Percentiles rank a stretch among this genome's conserved stretches.
Evolutionary conservation across 2,797 vertebrate genomes (phyloP).

Genomic region (Arrhamphus sclerolepis): DNA sequence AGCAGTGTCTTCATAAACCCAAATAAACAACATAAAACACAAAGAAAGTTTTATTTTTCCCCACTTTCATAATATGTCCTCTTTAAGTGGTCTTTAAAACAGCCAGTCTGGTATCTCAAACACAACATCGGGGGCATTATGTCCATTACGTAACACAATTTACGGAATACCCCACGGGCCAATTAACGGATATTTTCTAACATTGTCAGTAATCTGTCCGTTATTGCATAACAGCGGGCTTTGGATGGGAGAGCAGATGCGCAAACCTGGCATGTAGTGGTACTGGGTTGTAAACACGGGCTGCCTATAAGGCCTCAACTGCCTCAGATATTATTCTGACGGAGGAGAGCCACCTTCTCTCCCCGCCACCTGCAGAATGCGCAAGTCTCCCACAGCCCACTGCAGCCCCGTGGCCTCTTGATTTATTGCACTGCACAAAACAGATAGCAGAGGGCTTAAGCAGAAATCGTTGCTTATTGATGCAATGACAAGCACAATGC

Average conservation of each 20-base stretch:
- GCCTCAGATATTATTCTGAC: slow-evolving; percentile 61
- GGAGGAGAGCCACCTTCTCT: slow-evolving; percentile 75
- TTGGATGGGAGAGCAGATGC: slow-evolving; percentile 51
- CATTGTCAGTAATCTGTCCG: slow-evolving; percentile 40
- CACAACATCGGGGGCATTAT: slow-evolving; percentile 32
- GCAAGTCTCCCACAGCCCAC: slow-evolving; percentile 84
- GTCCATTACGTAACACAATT: slow-evolving; percentile 70
- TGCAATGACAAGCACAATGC: slow-evolving; percentile 19
- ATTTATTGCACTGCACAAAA: slow-evolving; percentile 80
- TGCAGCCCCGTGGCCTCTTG: slow-evolving; percentile 80
- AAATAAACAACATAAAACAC: no score
- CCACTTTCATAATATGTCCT: not conserved
- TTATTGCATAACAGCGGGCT: slow-evolving; percentile 62
- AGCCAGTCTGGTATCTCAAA: slow-evolving; percentile 31
- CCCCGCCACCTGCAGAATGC: slow-evolving; percentile 95
- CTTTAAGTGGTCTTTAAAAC: slow-evolving; percentile 49
- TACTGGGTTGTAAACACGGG: slow-evolving; percentile 63
- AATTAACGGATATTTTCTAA: slow-evolving; percentile 63
- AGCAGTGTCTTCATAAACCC: no score
- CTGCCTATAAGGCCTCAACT: slow-evolving; percentile 68
- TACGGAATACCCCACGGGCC: slow-evolving; percentile 56
- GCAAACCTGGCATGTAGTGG: slow-evolving; percentile 53
- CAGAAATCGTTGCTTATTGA: slow-evolving; percentile 38
- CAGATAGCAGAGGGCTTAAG: slow-evolving; percentile 39
- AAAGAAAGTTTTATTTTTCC: no score